phyloP scores from a whole-genome alignment of 2,888 invertebrate genomes.

The Holacanthella duospinosa region DNA sequence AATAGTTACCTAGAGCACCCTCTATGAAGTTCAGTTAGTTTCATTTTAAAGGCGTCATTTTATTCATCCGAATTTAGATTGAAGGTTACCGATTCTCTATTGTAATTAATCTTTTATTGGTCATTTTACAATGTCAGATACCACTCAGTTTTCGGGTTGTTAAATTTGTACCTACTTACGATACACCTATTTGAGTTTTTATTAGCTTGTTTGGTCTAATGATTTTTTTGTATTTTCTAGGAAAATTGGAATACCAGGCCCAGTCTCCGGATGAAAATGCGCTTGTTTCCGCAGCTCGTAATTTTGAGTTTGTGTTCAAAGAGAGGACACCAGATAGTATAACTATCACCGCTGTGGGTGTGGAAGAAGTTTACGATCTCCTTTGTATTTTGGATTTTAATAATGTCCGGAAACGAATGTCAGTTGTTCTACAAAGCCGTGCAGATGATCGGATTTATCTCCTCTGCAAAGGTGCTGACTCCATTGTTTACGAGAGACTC shows the following conservation, averaged over 20 bases:
- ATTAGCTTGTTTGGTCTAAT: neutral
- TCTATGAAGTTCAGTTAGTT: too few species aligned
- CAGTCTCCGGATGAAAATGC: conserved; percentile 98
- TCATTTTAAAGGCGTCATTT: too few species aligned
- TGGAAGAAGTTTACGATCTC: conserved; percentile 64
- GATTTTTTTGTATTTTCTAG: conserved; percentile 34
- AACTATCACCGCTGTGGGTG: conserved; percentile 66
- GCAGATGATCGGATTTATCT: conserved; percentile 66
- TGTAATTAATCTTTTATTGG: too few species aligned
- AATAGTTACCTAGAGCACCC: too few species aligned
- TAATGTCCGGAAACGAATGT: conserved; percentile 98
- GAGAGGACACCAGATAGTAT: conserved; percentile 85
- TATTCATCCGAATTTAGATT: too few species aligned
- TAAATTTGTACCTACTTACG: too few species aligned
- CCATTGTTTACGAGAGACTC: conserved; percentile 89
- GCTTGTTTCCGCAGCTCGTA: conserved; percentile 90
- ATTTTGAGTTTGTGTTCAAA: conserved; percentile 97
- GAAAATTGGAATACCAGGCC: conserved; percentile 71
- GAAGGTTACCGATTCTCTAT: too few species aligned
- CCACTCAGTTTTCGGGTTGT: too few species aligned
- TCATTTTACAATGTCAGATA: too few species aligned
- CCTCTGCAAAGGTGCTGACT: conserved; percentile 97
- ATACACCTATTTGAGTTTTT: neutral
- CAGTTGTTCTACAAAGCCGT: conserved; percentile 69
- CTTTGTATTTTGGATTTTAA: conserved; percentile 98